These are phyloP conservation scores for Chrysoperla carnea DNA, from an alignment of 1,140 invertebrate genomes.

Conservation along the genomic window DNA sequence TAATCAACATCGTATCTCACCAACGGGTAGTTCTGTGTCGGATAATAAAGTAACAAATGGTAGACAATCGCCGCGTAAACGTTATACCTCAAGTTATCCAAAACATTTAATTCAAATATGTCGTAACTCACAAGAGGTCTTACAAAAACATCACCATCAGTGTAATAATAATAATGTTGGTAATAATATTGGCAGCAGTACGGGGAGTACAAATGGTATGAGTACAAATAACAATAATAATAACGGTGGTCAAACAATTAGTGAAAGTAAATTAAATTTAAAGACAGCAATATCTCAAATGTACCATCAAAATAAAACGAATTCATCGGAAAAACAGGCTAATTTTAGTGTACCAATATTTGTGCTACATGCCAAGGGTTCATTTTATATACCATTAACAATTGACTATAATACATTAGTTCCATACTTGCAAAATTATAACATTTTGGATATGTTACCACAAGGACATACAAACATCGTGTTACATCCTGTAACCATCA, in stretches of 20 bases:
- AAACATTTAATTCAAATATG: not conserved
- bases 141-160: not conserved
- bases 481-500: conserved; percentile 80
- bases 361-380: conserved; percentile 63
- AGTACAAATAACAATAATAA: not conserved
- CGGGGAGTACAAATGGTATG: too few species aligned
- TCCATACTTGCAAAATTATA: conserved; percentile 43
- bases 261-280: conserved; percentile 4
- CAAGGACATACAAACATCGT: conserved; percentile 36
- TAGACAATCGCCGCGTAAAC: conserved; percentile 1
- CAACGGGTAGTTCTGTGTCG: conserved; percentile 3
- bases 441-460: conserved; percentile 32
- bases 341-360: conserved; percentile 53
- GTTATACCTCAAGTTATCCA: not conserved
- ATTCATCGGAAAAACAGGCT: conserved; percentile 20
- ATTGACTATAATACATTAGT: conserved; percentile 58
- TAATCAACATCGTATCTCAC: conserved; percentile 3
- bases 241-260: conserved; percentile 8
- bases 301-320: not conserved
- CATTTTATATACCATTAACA: conserved; percentile 84
- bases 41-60: not conserved
- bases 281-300: not conserved
- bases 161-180: not conserved
- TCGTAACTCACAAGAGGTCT: not conserved
- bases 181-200: too few species aligned